A percentile compares a stretch with the other conserved stretches of the same genome.
Conservation (phyloP, 2,888 invertebrate genomes). For the Diaprepes abbreviatus region DNA sequence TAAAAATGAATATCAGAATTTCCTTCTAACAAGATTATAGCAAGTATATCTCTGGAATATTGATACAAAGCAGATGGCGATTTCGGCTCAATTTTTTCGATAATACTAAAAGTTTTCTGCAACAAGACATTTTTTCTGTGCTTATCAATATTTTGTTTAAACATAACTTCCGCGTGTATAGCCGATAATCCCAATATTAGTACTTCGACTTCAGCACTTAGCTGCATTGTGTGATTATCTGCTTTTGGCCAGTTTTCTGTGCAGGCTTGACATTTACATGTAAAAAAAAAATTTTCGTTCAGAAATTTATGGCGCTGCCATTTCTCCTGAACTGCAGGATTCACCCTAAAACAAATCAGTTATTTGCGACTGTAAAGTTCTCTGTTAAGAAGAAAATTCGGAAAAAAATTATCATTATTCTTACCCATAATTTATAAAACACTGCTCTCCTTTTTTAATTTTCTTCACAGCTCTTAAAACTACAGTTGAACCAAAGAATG, state of each 20-base stretch:
- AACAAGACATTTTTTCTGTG: neutral
- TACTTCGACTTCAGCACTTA: neutral
- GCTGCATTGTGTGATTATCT: no score
- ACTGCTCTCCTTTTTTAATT: slow-evolving; percentile 49
- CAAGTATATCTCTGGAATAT: neutral
- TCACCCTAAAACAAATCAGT: slow-evolving; percentile 1
- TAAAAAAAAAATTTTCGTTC: neutral
- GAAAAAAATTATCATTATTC: neutral
- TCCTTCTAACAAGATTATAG: neutral
- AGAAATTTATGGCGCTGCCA: neutral
- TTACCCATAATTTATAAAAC: slow-evolving; percentile 50
- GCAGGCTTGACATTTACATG: slow-evolving; percentile 4
- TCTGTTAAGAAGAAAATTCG: no score
- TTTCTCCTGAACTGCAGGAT: neutral
- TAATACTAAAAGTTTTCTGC: neutral
- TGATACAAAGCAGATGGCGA: neutral
- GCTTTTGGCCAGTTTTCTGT: neutral
- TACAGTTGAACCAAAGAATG: slow-evolving; percentile 37
- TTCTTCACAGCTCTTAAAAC: slow-evolving; percentile 41
- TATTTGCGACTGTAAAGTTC: no score
- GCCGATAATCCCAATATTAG: neutral
- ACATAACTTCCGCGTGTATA: neutral
- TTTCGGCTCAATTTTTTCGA: neutral
- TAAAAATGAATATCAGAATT: neutral
- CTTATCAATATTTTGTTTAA: neutral